phyloP scores from a whole-genome alignment of 2,888 invertebrate genomes.

The Thereva nobilitata region DNA sequence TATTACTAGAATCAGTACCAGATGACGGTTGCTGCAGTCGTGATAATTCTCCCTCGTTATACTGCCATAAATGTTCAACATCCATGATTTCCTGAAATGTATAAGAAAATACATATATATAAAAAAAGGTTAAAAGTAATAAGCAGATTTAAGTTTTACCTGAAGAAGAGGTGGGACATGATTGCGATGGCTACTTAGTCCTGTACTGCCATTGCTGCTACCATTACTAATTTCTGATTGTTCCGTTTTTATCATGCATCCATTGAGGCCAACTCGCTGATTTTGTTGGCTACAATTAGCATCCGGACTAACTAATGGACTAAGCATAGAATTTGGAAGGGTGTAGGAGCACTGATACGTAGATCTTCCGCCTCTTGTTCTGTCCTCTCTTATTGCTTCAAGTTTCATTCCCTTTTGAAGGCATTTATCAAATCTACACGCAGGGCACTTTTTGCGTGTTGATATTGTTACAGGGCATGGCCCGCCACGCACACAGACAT shows the following conservation, averaged over 20 bases:
- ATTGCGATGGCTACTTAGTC: slow-evolving; percentile 49
- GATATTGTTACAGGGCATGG: slow-evolving; percentile 91
- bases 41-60: slow-evolving; percentile 80
- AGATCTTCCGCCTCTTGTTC: slow-evolving; percentile 92
- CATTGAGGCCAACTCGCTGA: slow-evolving; percentile 57
- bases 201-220: slow-evolving; percentile 37
- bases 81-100: slow-evolving; percentile 86
- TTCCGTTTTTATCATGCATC: slow-evolving; percentile 61
- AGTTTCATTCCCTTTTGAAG: slow-evolving; percentile 95
- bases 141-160: slow-evolving; percentile 16
- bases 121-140: background rate
- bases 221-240: slow-evolving; percentile 53
- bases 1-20: slow-evolving; percentile 46
- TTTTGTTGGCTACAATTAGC: slow-evolving; percentile 43
- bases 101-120: slow-evolving; percentile 36
- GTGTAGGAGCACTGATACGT: slow-evolving; percentile 95
- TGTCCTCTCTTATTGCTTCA: slow-evolving; percentile 93
- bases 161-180: slow-evolving; percentile 61
- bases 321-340: slow-evolving; percentile 71
- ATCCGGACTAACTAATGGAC: slow-evolving; percentile 59
- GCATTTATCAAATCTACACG: slow-evolving; percentile 95
- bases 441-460: slow-evolving; percentile 95
- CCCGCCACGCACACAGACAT: slow-evolving; percentile 88
- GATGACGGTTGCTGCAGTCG: slow-evolving; percentile 62
- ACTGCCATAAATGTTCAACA: slow-evolving; percentile 94